Evolutionary conservation across 1,140 invertebrate species (phyloP).

Genomic region (Aphelinus certus): DNA sequence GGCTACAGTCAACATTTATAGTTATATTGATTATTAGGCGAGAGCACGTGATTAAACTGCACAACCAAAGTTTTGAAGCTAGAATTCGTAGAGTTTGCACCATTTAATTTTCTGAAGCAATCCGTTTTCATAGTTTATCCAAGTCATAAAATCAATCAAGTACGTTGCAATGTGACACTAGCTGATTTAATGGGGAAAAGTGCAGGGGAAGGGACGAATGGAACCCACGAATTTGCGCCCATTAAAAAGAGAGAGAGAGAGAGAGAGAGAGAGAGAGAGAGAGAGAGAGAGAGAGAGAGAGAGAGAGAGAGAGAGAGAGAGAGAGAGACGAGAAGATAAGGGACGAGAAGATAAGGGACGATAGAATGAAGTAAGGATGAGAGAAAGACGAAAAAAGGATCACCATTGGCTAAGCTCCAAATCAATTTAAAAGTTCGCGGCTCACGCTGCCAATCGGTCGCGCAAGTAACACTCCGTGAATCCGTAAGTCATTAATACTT

Average conservation of each 20-base stretch:
- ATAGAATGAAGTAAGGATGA: slow-evolving; percentile 37
- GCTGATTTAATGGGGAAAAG: too few relatives aligned
- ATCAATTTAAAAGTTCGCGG: slow-evolving; percentile 63
- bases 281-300: neutral
- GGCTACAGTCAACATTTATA: too few relatives aligned
- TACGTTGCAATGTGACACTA: slow-evolving; percentile 30
- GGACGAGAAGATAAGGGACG: neutral
- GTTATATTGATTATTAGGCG: too few relatives aligned
- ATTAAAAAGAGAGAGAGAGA: too few relatives aligned
- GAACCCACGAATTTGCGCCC: neutral
- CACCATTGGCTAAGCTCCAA: slow-evolving; percentile 60
- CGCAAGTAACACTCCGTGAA: slow-evolving; percentile 45
- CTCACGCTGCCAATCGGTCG: slow-evolving; percentile 51
- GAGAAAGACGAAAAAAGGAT: slow-evolving; percentile 50
- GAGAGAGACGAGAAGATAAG: neutral
- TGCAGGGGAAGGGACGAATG: neutral
- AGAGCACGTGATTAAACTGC: too few relatives aligned
- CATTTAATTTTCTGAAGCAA: too few relatives aligned
- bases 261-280: neutral
- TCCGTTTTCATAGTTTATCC: slow-evolving; percentile 2
- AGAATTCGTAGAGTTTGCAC: too few relatives aligned
- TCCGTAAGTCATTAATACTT: slow-evolving; percentile 55
- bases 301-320: neutral
- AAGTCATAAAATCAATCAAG: slow-evolving; percentile 60
- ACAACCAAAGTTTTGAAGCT: too few relatives aligned